Evolutionary conservation across 2,113 vertebrate genomes (phyloP).

Genomic region (Grammomys dolichurus): DNA sequence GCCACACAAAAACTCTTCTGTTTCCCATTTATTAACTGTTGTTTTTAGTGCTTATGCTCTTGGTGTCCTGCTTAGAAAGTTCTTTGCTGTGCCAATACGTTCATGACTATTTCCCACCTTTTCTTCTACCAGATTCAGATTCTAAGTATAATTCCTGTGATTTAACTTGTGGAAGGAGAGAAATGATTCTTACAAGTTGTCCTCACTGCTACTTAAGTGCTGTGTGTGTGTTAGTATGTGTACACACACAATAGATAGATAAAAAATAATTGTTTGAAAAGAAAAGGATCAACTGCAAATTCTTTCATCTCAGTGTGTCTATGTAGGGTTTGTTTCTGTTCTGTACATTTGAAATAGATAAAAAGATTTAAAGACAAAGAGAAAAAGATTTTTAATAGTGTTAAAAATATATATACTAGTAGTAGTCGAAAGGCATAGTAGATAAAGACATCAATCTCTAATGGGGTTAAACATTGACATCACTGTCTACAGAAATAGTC

Average conservation of each 20-base stretch:
- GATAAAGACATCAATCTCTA: not conserved
- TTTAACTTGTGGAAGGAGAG: not conserved
- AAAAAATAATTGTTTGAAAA: not conserved
- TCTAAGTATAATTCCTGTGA: not conserved
- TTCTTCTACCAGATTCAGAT: not conserved
- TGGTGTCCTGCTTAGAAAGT: not conserved
- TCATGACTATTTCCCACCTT: not conserved
- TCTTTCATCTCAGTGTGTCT: not conserved
- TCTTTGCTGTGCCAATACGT: not conserved
- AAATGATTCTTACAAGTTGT: not conserved
- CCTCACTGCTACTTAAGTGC: too few relatives aligned
- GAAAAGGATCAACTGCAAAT: not conserved
- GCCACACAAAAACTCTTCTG: not conserved
- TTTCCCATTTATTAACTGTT: not conserved
- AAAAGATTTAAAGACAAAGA: not conserved
- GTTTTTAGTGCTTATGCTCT: not conserved
- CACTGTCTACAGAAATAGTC: not conserved
- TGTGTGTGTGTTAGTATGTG: not conserved
- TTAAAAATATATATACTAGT: not conserved
- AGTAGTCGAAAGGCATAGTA: not conserved
- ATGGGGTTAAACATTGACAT: not conserved
- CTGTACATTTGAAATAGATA: slow-evolving; percentile 1
- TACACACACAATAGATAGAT: not conserved
- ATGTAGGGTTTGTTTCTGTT: not conserved
- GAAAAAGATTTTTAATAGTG: not conserved